phyloP scores from a whole-genome alignment of 2,888 invertebrate species.

The Drosophila setosimentum region DNA sequence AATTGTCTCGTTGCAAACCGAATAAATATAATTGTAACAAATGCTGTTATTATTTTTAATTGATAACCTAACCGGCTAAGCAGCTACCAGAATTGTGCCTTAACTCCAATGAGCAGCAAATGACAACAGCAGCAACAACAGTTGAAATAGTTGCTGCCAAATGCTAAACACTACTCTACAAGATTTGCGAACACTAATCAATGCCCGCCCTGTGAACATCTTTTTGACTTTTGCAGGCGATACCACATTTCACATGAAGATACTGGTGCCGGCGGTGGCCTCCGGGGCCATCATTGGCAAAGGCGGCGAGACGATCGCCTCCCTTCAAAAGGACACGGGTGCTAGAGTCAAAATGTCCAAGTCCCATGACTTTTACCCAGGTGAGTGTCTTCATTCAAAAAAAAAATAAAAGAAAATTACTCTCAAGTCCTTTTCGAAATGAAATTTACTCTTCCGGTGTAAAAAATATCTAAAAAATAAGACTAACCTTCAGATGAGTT shows the following conservation, averaged over 20 bases:
- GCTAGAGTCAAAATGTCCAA: conserved; percentile 99
- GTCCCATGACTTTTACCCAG: conserved; percentile 99
- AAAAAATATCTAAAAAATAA: background rate
- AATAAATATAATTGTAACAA: conserved; percentile 20
- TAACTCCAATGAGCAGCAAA: conserved; percentile 23
- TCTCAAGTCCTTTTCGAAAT: background rate
- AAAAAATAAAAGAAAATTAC: background rate
- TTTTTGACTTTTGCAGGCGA: conserved; percentile 89
- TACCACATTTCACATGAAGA: conserved; percentile 97
- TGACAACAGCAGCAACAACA: conserved; percentile 15
- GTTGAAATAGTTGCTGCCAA: conserved; percentile 6
- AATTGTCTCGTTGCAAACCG: conserved; percentile 34
- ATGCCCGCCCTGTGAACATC: conserved; percentile 42
- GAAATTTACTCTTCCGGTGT: background rate
- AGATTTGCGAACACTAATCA: conserved; percentile 38
- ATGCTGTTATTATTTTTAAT: conserved; percentile 83
- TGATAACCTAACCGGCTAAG: conserved; percentile 69
- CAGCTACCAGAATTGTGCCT: conserved; percentile 33
- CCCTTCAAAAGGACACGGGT: conserved; percentile 98
- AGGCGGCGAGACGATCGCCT: conserved; percentile 99
- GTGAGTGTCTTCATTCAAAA: conserved; percentile 86
- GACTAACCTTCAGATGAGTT: background rate
- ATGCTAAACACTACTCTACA: background rate
- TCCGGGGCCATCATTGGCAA: conserved; percentile 99
- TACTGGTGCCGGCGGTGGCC: conserved; percentile 97